Conservation (phyloP, 2,113 vertebrate genomes). For the Jacana jacana region DNA sequence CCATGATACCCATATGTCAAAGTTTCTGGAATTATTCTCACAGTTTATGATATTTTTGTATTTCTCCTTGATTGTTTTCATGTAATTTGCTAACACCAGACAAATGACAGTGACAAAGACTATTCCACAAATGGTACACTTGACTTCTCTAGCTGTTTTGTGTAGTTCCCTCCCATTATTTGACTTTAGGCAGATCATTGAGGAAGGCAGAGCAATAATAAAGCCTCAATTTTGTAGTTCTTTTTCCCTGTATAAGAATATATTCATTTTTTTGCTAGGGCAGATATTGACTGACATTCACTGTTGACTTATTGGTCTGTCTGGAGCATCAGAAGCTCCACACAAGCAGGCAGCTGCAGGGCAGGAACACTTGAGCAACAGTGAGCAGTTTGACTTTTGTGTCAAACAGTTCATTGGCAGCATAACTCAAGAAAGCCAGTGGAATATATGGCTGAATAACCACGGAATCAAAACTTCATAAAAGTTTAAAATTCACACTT, state of each 20-base stretch:
- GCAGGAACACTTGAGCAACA: neutral
- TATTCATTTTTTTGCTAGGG: neutral
- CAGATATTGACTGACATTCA: neutral
- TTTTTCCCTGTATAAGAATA: neutral
- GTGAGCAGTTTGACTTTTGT: neutral
- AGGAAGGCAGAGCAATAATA: neutral
- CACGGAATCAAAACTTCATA: neutral
- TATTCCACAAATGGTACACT: neutral
- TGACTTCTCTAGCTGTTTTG: neutral
- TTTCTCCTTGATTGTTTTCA: neutral
- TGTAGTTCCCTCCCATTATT: neutral
- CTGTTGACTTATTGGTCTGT: neutral
- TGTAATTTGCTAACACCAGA: neutral
- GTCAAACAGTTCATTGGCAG: slow-evolving; percentile 21
- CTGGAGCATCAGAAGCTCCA: neutral
- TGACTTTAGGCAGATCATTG: neutral
- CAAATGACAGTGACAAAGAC: neutral
- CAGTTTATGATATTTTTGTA: neutral
- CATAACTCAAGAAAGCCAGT: neutral
- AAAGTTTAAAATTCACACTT: neutral
- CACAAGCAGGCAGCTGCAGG: neutral
- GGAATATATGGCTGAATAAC: neutral
- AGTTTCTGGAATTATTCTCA: neutral
- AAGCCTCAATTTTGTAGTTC: neutral
- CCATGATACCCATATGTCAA: neutral